Conservation (phyloP, 2,888 invertebrate genomes). For the Sminthurinus aureus region DNA sequence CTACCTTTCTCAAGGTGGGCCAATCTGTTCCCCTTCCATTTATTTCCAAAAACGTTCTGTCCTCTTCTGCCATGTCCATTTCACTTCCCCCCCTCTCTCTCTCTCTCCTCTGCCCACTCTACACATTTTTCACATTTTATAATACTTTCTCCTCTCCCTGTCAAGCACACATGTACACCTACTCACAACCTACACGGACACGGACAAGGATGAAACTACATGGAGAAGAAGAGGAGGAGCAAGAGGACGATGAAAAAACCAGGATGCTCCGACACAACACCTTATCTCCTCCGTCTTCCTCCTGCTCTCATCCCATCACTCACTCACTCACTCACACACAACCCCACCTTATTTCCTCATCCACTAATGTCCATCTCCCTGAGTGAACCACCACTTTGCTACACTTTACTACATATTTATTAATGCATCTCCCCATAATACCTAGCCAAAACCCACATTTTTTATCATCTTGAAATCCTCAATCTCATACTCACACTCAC, state of each 20-base stretch:
- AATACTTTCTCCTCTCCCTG: conserved; percentile 34
- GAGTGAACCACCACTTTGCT: no score
- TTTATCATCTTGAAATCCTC: background rate
- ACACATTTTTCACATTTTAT: conserved; percentile 48
- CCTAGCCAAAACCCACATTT: background rate
- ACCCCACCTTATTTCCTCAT: conserved; percentile 24
- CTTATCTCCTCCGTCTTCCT: background rate
- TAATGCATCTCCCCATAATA: no score
- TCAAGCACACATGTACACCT: conserved; percentile 1
- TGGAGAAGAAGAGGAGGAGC: no score
- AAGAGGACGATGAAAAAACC: no score
- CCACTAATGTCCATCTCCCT: background rate
- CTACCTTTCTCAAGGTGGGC: conserved; percentile 28
- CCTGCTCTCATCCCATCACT: conserved; percentile 41
- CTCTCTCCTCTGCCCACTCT: conserved; percentile 32
- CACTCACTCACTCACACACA: conserved; percentile 21
- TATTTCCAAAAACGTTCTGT: conserved; percentile 56
- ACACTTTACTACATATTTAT: background rate
- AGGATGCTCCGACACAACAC: background rate
- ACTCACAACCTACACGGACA: no score
- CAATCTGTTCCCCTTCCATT: conserved; percentile 60
- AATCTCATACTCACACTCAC: background rate
- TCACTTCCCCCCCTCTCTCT: conserved; percentile 40
- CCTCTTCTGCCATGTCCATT: conserved; percentile 56
- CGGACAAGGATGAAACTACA: no score